A percentile compares a stretch with the other conserved stretches of the same genome.
Conservation (phyloP, 2,888 invertebrate genomes). For the Lochmaea capreae region DNA sequence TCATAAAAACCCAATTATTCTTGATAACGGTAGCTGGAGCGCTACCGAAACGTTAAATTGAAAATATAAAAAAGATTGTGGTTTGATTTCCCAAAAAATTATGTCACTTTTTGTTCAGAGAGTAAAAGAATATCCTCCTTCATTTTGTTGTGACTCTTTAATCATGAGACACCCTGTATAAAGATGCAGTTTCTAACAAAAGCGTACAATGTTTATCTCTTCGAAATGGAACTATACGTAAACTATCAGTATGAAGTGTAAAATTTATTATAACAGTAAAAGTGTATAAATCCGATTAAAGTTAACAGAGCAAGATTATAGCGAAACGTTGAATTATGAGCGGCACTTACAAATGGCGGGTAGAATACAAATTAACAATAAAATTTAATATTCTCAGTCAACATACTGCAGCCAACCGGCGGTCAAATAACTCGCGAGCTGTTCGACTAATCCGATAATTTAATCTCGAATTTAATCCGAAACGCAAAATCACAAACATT, state of each 20-base stretch:
- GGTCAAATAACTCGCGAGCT: constrained; percentile 57
- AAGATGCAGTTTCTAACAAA: neutral
- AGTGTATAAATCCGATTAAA: constrained; percentile 47
- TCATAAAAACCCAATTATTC: too few relatives aligned
- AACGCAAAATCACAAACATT: constrained; percentile 45
- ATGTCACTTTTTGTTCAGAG: too few relatives aligned
- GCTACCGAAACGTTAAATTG: too few relatives aligned
- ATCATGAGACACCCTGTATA: neutral
- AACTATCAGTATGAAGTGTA: constrained; percentile 13
- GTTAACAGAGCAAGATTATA: constrained; percentile 52
- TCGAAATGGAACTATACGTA: constrained; percentile 16
- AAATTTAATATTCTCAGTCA: constrained; percentile 60
- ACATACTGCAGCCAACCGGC: constrained; percentile 54
- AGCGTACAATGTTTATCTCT: too few relatives aligned
- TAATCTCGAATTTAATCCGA: constrained; percentile 52
- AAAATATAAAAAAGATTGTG: too few relatives aligned
- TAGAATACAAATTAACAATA: constrained; percentile 59
- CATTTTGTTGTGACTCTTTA: too few relatives aligned
- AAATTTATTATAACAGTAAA: constrained; percentile 48
- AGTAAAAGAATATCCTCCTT: too few relatives aligned
- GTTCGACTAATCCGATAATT: constrained; percentile 57
- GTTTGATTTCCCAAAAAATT: too few relatives aligned
- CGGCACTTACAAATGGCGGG: constrained; percentile 32
- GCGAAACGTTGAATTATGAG: constrained; percentile 50
- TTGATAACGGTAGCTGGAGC: too few relatives aligned